A percentile compares a stretch with the other conserved stretches of the same genome.
phyloP scores from a whole-genome alignment of 2,797 vertebrate species.

The Spinibarbus caldwelli region DNA sequence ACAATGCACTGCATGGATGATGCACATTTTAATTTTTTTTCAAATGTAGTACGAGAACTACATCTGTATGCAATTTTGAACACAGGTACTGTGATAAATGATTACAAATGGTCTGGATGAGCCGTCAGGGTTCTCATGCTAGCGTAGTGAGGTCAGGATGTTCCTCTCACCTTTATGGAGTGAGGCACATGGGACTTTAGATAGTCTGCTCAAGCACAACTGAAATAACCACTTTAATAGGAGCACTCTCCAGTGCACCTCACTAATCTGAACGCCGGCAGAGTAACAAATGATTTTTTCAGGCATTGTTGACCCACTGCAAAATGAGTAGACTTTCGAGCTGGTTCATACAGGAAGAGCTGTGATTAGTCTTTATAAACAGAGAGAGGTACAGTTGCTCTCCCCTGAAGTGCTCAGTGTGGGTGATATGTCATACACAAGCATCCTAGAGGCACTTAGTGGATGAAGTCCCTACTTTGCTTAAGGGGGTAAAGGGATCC shows the following conservation, averaged over 20 bases:
- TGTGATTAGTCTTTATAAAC: slow-evolving; percentile 9
- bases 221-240: slow-evolving; percentile 50
- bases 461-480: slow-evolving; percentile 24
- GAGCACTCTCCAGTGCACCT: slow-evolving; percentile 28
- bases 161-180: slow-evolving; percentile 11
- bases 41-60: not conserved
- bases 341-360: not conserved
- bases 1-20: not conserved
- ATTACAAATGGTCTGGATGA: not conserved
- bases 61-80: not conserved
- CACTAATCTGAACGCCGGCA: slow-evolving; percentile 4
- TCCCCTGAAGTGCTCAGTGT: slow-evolving; percentile 1
- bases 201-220: not conserved
- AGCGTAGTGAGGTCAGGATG: slow-evolving; percentile 18
- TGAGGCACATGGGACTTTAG: slow-evolving; percentile 22
- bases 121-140: not conserved
- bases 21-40: not conserved
- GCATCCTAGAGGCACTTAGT: slow-evolving; percentile 6
- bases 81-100: not conserved
- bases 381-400: not conserved
- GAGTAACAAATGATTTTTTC: slow-evolving; percentile 41
- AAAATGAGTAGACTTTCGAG: slow-evolving; percentile 23
- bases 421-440: slow-evolving; percentile 26
- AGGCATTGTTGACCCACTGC: slow-evolving; percentile 27
- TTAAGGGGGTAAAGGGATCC: slow-evolving; percentile 10